Conservation (phyloP, 2,113 vertebrate species). For the Cheirogaleus medius region DNA sequence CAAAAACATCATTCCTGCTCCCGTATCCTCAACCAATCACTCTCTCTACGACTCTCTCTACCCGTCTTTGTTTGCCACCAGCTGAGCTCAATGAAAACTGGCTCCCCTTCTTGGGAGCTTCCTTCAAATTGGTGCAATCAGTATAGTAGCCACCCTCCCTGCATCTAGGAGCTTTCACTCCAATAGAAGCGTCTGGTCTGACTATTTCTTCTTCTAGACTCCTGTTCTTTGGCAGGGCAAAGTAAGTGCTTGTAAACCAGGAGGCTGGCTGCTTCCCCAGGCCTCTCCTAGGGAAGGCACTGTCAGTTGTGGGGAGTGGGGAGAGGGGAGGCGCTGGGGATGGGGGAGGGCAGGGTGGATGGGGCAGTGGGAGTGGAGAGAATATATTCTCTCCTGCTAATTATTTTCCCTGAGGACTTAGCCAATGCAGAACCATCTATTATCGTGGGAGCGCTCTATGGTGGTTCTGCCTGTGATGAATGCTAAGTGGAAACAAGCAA, state of each 20-base stretch:
- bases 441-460: constrained; percentile 78
- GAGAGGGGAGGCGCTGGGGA: background rate
- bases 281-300: constrained; percentile 30
- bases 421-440: constrained; percentile 81
- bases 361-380: constrained; percentile 74
- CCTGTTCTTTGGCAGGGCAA: background rate
- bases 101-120: background rate
- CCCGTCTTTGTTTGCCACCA: background rate
- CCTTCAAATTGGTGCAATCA: background rate
- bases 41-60: background rate
- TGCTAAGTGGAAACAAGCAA: constrained; percentile 83
- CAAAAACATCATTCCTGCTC: background rate
- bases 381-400: constrained; percentile 82
- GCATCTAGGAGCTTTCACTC: background rate
- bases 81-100: background rate
- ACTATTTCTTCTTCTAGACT: constrained; percentile 17
- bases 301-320: background rate
- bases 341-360: constrained; percentile 61
- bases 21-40: background rate
- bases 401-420: constrained; percentile 81
- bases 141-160: background rate
- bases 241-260: background rate
- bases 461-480: constrained; percentile 79
- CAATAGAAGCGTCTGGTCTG: background rate
- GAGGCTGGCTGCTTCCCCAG: background rate